These are phyloP conservation scores for Ooceraea biroi DNA, from an alignment of 1,140 invertebrate species.

Conservation along the genomic window DNA sequence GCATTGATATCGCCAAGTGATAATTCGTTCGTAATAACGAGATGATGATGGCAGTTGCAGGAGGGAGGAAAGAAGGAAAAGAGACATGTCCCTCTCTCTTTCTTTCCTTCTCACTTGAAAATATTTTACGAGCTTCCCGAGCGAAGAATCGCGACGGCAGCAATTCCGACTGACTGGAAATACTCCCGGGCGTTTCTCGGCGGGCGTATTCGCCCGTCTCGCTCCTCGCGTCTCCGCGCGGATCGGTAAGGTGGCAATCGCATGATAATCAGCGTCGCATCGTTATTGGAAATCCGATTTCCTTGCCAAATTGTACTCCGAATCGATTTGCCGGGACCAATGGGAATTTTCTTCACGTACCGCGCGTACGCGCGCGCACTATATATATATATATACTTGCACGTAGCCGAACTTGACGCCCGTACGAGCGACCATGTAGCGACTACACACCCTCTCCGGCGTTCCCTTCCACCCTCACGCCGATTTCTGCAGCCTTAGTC, in stretches of 20 bases:
- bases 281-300: constrained; percentile 76
- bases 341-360: constrained; percentile 72
- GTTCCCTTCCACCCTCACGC: not conserved
- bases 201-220: constrained; percentile 2
- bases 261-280: constrained; percentile 74
- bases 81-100: too few species aligned
- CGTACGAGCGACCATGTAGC: not conserved
- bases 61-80: not conserved
- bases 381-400: constrained; percentile 29
- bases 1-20: not conserved
- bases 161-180: constrained; percentile 42
- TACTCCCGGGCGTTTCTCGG: constrained; percentile 10
- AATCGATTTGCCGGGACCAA: constrained; percentile 69
- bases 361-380: constrained; percentile 29
- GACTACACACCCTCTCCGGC: not conserved
- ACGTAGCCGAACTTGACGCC: not conserved
- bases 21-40: constrained; percentile 60
- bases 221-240: not conserved
- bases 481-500: constrained; percentile 44
- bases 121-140: constrained; percentile 68
- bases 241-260: constrained; percentile 72
- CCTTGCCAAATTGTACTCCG: constrained; percentile 71
- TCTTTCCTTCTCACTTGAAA: constrained; percentile 15
- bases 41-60: constrained; percentile 36
- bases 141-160: constrained; percentile 58